Evolutionary conservation across 2,797 vertebrate genomes (phyloP).

Genomic region (Trachurus trachurus): DNA sequence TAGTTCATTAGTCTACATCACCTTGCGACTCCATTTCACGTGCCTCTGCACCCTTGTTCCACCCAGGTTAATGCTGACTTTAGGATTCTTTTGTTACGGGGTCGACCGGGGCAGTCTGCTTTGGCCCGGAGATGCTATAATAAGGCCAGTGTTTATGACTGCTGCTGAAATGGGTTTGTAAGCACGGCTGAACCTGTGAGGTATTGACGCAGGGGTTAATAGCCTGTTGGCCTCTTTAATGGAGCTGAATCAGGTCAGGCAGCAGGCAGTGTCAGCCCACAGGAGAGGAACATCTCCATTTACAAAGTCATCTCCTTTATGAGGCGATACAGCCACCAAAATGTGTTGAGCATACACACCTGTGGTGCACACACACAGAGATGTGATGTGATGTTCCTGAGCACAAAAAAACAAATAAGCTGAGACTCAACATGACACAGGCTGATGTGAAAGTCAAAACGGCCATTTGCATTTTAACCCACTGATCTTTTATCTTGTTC

Average conservation of each 20-base stretch:
- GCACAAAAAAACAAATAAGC: slow-evolving; percentile 17
- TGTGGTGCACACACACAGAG: slow-evolving; percentile 9
- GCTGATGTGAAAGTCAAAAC: neutral
- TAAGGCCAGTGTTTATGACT: slow-evolving; percentile 80
- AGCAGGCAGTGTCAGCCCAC: slow-evolving; percentile 58
- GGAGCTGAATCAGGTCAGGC: slow-evolving; percentile 76
- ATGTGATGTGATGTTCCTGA: slow-evolving; percentile 3
- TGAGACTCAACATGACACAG: neutral
- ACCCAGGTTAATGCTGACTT: slow-evolving; percentile 73
- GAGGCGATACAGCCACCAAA: slow-evolving; percentile 34
- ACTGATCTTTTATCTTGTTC: neutral
- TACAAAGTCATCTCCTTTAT: slow-evolving; percentile 64
- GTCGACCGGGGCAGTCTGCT: slow-evolving; percentile 43
- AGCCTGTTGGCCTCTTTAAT: slow-evolving; percentile 86
- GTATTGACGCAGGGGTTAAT: slow-evolving; percentile 84
- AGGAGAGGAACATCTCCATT: slow-evolving; percentile 61
- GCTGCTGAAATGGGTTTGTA: slow-evolving; percentile 80
- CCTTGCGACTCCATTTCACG: slow-evolving; percentile 52
- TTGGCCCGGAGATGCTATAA: slow-evolving; percentile 73
- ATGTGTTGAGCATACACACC: slow-evolving; percentile 27
- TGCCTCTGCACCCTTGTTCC: slow-evolving; percentile 58
- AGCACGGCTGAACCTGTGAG: slow-evolving; percentile 75
- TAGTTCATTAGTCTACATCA: slow-evolving; percentile 60
- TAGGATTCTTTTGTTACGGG: slow-evolving; percentile 68
- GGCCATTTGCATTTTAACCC: neutral